Percentiles rank a stretch among this genome's conserved stretches.
Evolutionary conservation across 2,888 invertebrate species (phyloP).

Genomic region (Nephrocerus scutellatus): DNA sequence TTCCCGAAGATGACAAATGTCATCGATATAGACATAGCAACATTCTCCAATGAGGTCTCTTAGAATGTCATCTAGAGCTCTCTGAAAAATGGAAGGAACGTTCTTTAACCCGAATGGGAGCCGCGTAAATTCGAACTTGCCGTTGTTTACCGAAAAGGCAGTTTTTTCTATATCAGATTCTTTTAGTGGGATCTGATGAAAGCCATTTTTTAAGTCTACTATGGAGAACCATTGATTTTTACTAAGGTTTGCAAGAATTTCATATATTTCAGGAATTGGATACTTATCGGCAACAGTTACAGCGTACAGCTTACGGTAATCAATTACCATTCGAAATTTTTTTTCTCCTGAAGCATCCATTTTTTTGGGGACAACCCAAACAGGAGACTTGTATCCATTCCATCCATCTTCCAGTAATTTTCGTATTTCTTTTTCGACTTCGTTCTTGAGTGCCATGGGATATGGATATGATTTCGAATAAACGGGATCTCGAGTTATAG

Average conservation of each 20-base stretch:
- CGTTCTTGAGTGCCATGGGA: slow-evolving; percentile 7
- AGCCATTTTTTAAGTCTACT: slow-evolving; percentile 12
- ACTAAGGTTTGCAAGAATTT: slow-evolving; percentile 10
- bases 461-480: slow-evolving; percentile 15
- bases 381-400: slow-evolving; percentile 6
- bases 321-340: slow-evolving; percentile 12
- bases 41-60: slow-evolving; percentile 14
- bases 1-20: slow-evolving; percentile 20
- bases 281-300: slow-evolving; percentile 14
- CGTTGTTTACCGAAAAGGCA: slow-evolving; percentile 14
- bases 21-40: slow-evolving; percentile 20
- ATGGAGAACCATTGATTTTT: slow-evolving; percentile 11
- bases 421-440: slow-evolving; percentile 12
- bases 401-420: slow-evolving; percentile 13
- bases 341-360: slow-evolving; percentile 1
- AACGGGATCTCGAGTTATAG: slow-evolving; percentile 8
- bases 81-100: slow-evolving; percentile 11
- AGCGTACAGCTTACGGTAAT: slow-evolving; percentile 13
- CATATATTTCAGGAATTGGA: slow-evolving; percentile 16
- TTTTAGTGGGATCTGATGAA: slow-evolving; percentile 13
- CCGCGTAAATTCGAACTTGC: slow-evolving; percentile 13
- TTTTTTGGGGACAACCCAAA: slow-evolving; percentile 10
- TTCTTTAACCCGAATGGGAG: slow-evolving; percentile 14
- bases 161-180: slow-evolving; percentile 11
- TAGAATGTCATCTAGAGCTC: slow-evolving; percentile 16